Percentiles rank a stretch among this genome's conserved stretches.
Evolutionary conservation across 64 coral and sea anemone species (phyloP).

Genomic region (Montipora sp.): DNA sequence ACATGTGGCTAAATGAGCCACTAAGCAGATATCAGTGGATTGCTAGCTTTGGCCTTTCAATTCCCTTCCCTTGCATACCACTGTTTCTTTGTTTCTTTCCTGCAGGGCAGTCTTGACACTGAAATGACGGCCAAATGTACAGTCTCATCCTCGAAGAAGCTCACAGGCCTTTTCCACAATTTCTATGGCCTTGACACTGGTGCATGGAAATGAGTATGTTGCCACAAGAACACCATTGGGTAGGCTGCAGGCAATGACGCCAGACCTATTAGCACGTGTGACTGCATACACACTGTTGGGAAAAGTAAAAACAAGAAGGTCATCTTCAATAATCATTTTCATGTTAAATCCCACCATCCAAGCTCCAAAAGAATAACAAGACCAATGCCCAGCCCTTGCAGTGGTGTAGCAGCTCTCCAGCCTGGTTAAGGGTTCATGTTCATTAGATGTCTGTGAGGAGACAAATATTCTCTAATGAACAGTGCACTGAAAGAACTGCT

Average conservation of each 20-base stretch:
- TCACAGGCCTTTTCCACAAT: slow-evolving; percentile 87
- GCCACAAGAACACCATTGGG: slow-evolving; percentile 84
- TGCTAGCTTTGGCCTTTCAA: neutral
- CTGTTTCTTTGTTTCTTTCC: neutral
- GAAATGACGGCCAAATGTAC: neutral
- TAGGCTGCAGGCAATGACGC: slow-evolving; percentile 85
- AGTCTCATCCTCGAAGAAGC: slow-evolving; percentile 63
- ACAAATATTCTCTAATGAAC: no score
- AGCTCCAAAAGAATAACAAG: no score
- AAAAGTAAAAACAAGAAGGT: neutral
- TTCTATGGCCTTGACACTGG: slow-evolving; percentile 57
- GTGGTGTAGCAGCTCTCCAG: no score
- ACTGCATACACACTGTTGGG: slow-evolving; percentile 85
- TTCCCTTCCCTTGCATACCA: neutral
- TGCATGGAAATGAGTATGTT: slow-evolving; percentile 70
- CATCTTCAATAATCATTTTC: neutral
- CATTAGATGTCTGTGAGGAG: no score
- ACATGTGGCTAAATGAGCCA: no score
- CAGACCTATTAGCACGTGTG: slow-evolving; percentile 61
- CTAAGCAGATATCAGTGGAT: no score
- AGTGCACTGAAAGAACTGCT: no score
- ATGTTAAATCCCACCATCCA: neutral
- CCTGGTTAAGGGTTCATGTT: no score
- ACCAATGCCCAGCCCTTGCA: no score
- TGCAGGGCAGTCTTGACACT: no score